Base-by-base conservation (phyloP, 1,140 invertebrate species). In the Euwallacea fornicatus region DNA sequence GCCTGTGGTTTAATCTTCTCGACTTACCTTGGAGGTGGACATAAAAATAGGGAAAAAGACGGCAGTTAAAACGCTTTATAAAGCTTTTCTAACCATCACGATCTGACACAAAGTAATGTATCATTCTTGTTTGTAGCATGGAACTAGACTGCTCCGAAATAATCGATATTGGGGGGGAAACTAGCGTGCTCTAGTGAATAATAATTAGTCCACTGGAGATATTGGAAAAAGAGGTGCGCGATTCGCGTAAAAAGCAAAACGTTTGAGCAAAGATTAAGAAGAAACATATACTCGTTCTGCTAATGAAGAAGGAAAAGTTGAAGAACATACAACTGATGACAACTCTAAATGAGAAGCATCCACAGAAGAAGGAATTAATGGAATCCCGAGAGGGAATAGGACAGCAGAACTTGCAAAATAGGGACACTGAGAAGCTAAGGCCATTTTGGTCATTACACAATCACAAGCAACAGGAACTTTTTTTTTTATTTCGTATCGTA, bases 1-100 rank as follows among this genome's bases (percentile, higher is more conserved):
- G 13, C 46, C 9, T 50, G 46, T 13, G 9, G 9, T 50, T 50
- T 50, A 50, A 50, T 50, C 13, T 47, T 55, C 21, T 71, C 21
- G 53, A 43, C 53, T 73, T 63, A 76, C 76, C 73, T 77, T 76
- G 59, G 46, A 67, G 43, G 71, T 73, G 69, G 76, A 76, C 74
- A 77, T 77, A 64, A 60, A 65, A 41, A 13, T 43, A 33, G 21
- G 46, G 6, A 6, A 10, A 3, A 50, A 6, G 46, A 10, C 46
- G 13, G 13, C 7, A 11, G 7, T 41, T 33, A 59, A 7, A 41
- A 54, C 44, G 13, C 54, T 47, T 61, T 58, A 21, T 33, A 58
- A 13, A 15, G 66, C 13, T 73, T 21, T 56, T 56, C 10, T 15
- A 56, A 50, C 46, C 9, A 11, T 15, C 21, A 58, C 21, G 21